Base-by-base conservation (phyloP, 2,113 vertebrate genomes). In the Brachionichthys hirsutus region DNA sequence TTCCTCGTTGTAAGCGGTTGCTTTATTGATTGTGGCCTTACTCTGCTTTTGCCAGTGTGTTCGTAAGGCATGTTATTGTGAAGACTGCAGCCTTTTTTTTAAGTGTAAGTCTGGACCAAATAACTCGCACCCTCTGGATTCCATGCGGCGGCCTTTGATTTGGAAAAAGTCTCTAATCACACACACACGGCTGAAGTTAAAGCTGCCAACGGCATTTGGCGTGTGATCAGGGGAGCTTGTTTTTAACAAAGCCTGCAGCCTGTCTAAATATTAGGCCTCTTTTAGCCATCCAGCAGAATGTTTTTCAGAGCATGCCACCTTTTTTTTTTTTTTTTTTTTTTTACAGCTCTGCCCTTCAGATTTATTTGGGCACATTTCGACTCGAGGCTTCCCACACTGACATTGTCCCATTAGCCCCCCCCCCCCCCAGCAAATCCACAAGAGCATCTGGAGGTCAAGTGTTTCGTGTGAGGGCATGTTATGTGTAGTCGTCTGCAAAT, bases 151-250 rank as follows among this genome's bases (percentile, higher is more conserved):
- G 70, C 19, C 56, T 86, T 83, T 80, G 60, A 80, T 87, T 82
- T 74, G 34, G 64, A 65, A 73, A 73, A 59, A 51, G 45, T 70
- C 44, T 62, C 42, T 77, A 82, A 80, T 76, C 78, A 62, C 68
- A 76, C n/a, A n/a, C n/a, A n/a, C 66, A 60, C 53, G 44, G 78
- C 70, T 71, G n/a, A 61, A 54, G 54, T 18, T 2, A 56, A 70
- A 67, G 46, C 36, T 64, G 70, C 73, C 76, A 73, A 43, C 17
- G 53, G 47, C 20, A 51, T 69, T 72, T 70, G 62, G 75, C 5
- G 24, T 17, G n/a, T 7, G 18, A 77, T 56, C 49, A 73, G 53
- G 59, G 16, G 11, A 47, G 35, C 59, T 40, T 81, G 64, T 68
- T 53, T 12, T 77, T 46, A 54, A 42, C 36, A 54, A 54, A 76